Evolutionary conservation across 2,888 invertebrate genomes (phyloP).

Genomic region (Griposia aprilina): DNA sequence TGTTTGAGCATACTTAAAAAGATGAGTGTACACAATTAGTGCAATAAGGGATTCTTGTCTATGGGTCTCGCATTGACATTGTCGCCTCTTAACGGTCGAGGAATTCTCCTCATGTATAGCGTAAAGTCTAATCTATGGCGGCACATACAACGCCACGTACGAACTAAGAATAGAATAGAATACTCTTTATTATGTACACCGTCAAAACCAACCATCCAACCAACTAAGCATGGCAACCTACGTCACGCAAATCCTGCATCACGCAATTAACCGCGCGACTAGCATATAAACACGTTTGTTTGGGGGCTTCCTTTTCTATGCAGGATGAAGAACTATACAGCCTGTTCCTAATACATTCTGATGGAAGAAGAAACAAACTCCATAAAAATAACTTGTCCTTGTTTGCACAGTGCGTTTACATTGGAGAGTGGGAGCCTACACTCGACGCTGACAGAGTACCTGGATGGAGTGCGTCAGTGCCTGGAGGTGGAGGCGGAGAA

Average conservation of each 20-base stretch:
- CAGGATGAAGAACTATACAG: not conserved
- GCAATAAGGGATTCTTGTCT: not conserved
- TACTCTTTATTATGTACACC: too few species aligned
- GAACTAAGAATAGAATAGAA: too few species aligned
- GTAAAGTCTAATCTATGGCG: not conserved
- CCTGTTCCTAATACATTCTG: not conserved
- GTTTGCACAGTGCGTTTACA: slow-evolving; percentile 92
- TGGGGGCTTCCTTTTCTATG: not conserved
- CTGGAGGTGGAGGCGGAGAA: slow-evolving; percentile 98
- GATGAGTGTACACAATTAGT: not conserved
- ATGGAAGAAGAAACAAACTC: not conserved
- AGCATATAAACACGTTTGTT: not conserved
- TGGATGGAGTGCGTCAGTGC: slow-evolving; percentile 97
- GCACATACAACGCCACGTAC: not conserved
- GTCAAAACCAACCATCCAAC: too few species aligned
- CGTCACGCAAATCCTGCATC: not conserved
- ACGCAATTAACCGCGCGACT: not conserved
- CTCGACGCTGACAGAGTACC: slow-evolving; percentile 97
- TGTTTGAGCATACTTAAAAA: not conserved
- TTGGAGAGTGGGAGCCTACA: slow-evolving; percentile 96
- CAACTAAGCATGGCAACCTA: not conserved
- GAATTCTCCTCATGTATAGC: not conserved
- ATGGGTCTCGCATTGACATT: not conserved
- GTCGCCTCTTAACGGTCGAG: not conserved
- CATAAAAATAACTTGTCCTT: not conserved